Base-by-base conservation (phyloP, 2,888 invertebrate genomes). In the Drosophila quinaria region DNA sequence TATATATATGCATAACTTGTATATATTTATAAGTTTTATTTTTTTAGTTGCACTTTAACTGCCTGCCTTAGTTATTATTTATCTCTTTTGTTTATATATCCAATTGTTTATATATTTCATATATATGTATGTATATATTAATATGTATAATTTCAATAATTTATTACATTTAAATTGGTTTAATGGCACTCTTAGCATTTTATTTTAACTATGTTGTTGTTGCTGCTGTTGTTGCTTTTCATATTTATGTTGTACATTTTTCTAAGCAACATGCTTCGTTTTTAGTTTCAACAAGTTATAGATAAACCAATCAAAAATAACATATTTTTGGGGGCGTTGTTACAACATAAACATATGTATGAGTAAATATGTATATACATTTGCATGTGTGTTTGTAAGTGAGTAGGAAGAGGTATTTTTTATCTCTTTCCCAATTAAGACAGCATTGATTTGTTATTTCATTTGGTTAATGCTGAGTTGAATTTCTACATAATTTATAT, bases 161-260 rank as follows among this genome's bases (percentile, higher is more conserved):
- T 84, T 86, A 86, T 86, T 82, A 81, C 81, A 83, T 82, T 76
- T 81, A 78, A 71, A 81, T 82, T 71, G 78, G 71, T 78, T 79
- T 79, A 81, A 81, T 81, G 81, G 81, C 81, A 81, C 81, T 82
- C 90, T 77, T 87, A 87, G 87, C 89, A 81, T 79, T 88, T 85
- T 70, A 62, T 25, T 22, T 22, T 22, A 55, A 56, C 77, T 60
- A 67, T 59, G 51, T 71, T 70, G 5, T 41, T 54, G 51, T 76
- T 68, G 37, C 31, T 52, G 22, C 52, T 60, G 39, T 66, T 76
- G 61, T 70, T 58, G 47, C 25, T 50, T 50, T 29, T 29, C 2
- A 29, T 6, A 35, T 22, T 15, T 15, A 58, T 63, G 51, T 62
- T 76, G 52, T 54, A 65, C 59, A 70, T 19, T 54, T 41, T 15